Percentiles rank a stretch among this genome's conserved stretches.
These are phyloP conservation scores for Podarcis muralis DNA, from an alignment of 2,113 vertebrate species.

Conservation along the genomic window DNA sequence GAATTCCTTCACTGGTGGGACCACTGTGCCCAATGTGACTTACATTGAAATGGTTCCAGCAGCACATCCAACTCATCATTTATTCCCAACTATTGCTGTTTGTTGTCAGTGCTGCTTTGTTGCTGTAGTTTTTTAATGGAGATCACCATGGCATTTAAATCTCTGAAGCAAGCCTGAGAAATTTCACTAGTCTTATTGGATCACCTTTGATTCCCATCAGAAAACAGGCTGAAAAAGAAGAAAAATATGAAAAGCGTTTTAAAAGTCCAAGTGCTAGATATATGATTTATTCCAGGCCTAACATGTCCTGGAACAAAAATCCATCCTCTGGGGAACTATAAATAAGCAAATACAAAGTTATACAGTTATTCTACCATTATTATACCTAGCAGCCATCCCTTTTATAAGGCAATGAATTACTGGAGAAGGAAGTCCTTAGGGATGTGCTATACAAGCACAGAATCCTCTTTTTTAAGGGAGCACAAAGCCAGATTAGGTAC, in stretches of 20 bases:
- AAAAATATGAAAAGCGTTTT: too few relatives aligned
- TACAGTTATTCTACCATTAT: neutral
- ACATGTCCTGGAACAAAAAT: too few relatives aligned
- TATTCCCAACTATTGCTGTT: neutral
- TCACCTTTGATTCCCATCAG: neutral
- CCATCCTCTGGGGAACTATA: too few relatives aligned
- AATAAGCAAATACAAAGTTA: too few relatives aligned
- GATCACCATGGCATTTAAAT: neutral
- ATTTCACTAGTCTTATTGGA: too few relatives aligned
- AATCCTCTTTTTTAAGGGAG: neutral
- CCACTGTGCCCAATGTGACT: rapidly evolving
- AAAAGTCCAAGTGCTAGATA: too few relatives aligned
- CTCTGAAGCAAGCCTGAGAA: neutral
- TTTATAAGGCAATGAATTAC: neutral
- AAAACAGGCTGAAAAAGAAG: too few relatives aligned
- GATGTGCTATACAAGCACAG: neutral
- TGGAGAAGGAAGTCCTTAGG: neutral
- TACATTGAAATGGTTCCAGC: rapidly evolving
- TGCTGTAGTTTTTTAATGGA: neutral
- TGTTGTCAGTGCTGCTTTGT: neutral
- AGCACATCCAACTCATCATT: neutral
- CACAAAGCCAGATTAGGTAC: neutral
- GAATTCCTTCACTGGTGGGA: neutral
- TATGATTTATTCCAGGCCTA: too few relatives aligned
- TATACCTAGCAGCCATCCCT: too few relatives aligned